Base-by-base conservation (phyloP, 2,797 vertebrate genomes). In the Trematomus bernacchii region DNA sequence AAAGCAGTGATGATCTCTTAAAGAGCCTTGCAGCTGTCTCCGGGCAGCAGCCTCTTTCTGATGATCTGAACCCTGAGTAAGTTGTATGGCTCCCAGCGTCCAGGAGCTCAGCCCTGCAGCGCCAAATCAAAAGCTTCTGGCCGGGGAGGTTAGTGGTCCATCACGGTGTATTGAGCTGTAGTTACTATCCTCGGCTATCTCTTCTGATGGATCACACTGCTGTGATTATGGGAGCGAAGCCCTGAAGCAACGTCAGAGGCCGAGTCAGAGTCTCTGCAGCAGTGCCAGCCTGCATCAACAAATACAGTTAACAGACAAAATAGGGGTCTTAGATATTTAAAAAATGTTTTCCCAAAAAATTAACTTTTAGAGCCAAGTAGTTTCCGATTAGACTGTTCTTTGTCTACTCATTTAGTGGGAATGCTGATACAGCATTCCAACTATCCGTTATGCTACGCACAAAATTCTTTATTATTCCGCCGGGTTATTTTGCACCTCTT, bases 31-130 rank as follows among this genome's bases (percentile, higher is more conserved):
- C 72, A 47, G 66, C 37, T 42, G 40, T 16, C 59, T 46, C 14
- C 23, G 19, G 63, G 46, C 44, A 68, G 52, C 60, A 47, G 71
- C 66, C 15, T 47, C 44, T 51, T 10, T 47, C 27, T 60, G 72
- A 54, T 8, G 3, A 73, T 63, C 66, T 75, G 53, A 61, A 47
- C 44, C 59, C 77, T 9, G 44, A 71, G 40, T 16, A 19, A 7
- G 71, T 50, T 78, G 77, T 66, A 76, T 66, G 43, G 58, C 64
- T 68, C 79, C 66, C 40, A 14, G 64, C 3, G 7, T 33, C 70
- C 67, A 30, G 19, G 43, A 30, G 50, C 40, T 68, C 58, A 54
- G 54, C 55, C 71, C 47, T 72, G 70, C 68, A 76, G 74, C 21
- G 1, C 47, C 66, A 77, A 71, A 80, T 84, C 82, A 77, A 52